phyloP scores from a whole-genome alignment of 2,888 invertebrate species.

The Aleiodes testaceus region DNA sequence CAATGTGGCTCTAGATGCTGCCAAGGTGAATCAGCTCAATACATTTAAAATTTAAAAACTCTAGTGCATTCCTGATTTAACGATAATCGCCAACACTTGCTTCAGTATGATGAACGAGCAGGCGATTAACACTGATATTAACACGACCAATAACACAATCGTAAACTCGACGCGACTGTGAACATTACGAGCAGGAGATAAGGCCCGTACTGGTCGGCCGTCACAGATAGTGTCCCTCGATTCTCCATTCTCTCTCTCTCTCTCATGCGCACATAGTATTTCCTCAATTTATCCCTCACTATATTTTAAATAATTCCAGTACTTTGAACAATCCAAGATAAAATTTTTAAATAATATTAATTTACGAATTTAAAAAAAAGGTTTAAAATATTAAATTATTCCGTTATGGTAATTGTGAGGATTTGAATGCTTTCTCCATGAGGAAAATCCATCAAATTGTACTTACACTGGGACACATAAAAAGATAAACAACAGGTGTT shows the following conservation, averaged over 20 bases:
- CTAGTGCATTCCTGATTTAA: slow-evolving; percentile 5
- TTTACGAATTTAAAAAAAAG: neutral
- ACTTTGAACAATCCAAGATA: neutral
- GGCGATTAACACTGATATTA: slow-evolving; percentile 37
- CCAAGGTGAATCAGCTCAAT: neutral
- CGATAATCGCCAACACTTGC: slow-evolving; percentile 4
- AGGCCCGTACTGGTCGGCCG: slow-evolving; percentile 11
- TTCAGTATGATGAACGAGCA: slow-evolving; percentile 19
- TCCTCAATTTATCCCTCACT: neutral
- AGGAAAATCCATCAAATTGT: slow-evolving; percentile 20
- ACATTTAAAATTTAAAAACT: neutral
- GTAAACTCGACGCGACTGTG: slow-evolving; percentile 28
- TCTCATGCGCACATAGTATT: neutral
- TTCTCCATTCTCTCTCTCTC: neutral
- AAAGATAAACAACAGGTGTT: slow-evolving; percentile 34
- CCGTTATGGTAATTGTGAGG: slow-evolving; percentile 8
- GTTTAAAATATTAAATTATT: slow-evolving; percentile 24
- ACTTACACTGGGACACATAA: slow-evolving; percentile 24
- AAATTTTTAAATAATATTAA: no score
- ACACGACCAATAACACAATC: slow-evolving; percentile 35
- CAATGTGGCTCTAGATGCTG: neutral
- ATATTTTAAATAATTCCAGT: neutral
- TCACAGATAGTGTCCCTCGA: slow-evolving; percentile 26
- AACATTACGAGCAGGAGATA: slow-evolving; percentile 35
- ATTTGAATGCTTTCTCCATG: slow-evolving; percentile 2